phyloP scores from a whole-genome alignment of 2,113 vertebrate species.

The Neofelis nebulosa region DNA sequence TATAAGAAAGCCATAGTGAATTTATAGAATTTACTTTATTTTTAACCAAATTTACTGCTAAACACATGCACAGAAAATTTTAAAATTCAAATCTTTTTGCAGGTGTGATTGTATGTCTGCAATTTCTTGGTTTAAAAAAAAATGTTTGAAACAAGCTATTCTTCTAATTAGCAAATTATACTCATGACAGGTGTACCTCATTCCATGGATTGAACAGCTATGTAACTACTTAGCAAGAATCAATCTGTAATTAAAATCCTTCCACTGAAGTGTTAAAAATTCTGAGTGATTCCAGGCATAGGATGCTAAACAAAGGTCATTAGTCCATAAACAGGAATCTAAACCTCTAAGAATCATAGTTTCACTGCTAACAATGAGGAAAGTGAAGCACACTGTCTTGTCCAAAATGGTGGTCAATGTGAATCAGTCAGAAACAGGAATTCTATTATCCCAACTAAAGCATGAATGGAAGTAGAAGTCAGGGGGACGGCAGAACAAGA shows the following conservation, averaged over 20 bases:
- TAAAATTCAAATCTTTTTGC: constrained; percentile 36
- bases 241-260: neutral
- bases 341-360: neutral
- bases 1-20: constrained; percentile 38
- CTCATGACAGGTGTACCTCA: neutral
- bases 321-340: neutral
- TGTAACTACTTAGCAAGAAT: neutral
- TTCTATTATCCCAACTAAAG: neutral
- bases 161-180: constrained; percentile 19
- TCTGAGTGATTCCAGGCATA: neutral
- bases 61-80: constrained; percentile 60
- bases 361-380: neutral
- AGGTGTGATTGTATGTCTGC: constrained; percentile 61
- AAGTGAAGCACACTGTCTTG: neutral
- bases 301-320: neutral
- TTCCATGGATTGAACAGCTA: neutral
- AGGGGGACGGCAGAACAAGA: neutral
- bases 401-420: neutral
- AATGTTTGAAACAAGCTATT: neutral
- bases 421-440: neutral
- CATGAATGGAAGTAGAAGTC: neutral
- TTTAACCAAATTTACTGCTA: constrained; percentile 67
- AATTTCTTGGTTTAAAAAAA: constrained; percentile 58
- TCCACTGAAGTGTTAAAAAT: neutral
- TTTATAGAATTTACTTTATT: constrained; percentile 62